phyloP scores from a whole-genome alignment of 2,888 invertebrate genomes.

The Lasioglossum morio region DNA sequence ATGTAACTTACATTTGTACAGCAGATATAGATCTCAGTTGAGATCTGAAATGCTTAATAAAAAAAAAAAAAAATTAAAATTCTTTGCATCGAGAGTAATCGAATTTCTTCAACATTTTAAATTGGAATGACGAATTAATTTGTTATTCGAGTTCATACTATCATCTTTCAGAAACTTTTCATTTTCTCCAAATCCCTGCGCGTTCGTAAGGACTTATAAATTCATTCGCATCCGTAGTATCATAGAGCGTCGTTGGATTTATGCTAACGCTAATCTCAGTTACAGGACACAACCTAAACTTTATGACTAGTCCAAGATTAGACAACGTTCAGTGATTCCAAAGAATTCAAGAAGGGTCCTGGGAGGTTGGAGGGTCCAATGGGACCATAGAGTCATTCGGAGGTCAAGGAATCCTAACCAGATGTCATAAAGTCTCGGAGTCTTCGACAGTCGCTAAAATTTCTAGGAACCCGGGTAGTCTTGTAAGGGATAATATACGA shows the following conservation, averaged over 20 bases:
- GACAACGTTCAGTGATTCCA: not conserved
- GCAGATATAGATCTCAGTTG: too few relatives aligned
- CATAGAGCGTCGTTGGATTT: not conserved
- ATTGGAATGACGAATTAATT: not conserved
- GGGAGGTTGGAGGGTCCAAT: not conserved
- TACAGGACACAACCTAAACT: not conserved
- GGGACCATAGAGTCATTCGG: not conserved
- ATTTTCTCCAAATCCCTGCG: not conserved
- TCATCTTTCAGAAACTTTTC: not conserved
- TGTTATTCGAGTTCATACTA: not conserved
- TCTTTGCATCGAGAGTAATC: too few relatives aligned
- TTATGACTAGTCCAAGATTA: not conserved
- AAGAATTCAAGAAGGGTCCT: not conserved
- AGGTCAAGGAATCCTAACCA: not conserved
- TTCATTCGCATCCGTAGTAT: not conserved
- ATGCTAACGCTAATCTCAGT: not conserved
- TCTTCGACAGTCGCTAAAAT: slow-evolving; percentile 4
- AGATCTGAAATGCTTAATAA: too few relatives aligned
- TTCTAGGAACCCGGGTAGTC: not conserved
- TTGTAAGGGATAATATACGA: not conserved
- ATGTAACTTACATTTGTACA: too few relatives aligned
- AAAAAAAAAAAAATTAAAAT: not conserved
- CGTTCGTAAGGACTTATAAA: not conserved
- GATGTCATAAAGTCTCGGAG: not conserved
- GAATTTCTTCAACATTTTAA: not conserved